Evolutionary conservation across 2,113 vertebrate genomes (phyloP).

Genomic region (Neolamprologus cancellatus): DNA sequence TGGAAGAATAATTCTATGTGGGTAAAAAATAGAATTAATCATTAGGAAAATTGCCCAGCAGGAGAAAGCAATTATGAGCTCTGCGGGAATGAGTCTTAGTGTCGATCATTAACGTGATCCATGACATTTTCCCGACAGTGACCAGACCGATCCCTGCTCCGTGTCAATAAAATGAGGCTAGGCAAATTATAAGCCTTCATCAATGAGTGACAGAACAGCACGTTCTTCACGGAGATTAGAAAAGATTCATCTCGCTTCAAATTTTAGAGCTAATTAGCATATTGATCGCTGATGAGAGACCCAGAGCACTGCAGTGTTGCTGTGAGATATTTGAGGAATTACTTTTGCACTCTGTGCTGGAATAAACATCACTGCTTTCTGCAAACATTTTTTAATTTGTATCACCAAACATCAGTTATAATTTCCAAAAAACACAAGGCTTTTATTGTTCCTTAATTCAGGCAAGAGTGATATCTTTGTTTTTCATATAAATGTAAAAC

Average conservation of each 20-base stretch:
- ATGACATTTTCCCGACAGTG: conserved; percentile 40
- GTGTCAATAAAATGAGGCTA: conserved; percentile 26
- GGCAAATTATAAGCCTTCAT: background rate
- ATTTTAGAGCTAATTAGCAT: conserved; percentile 30
- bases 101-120: conserved; percentile 31
- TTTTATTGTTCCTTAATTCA: background rate
- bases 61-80: conserved; percentile 22
- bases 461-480: background rate
- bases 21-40: background rate
- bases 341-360: background rate
- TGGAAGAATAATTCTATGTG: background rate
- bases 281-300: conserved; percentile 11
- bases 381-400: background rate
- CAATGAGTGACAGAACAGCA: conserved; percentile 38
- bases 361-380: background rate
- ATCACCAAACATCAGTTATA: background rate
- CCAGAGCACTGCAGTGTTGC: background rate
- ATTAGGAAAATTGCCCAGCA: conserved; percentile 27
- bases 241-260: background rate
- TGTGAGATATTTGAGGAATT: background rate
- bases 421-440: background rate
- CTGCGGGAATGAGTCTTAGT: background rate
- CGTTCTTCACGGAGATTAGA: conserved; percentile 17
- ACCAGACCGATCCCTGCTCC: background rate
- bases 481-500: background rate